Percentiles rank a stretch among this genome's conserved stretches.
Conservation (phyloP, 2,888 invertebrate species). For the Latrodectus hesperus region DNA sequence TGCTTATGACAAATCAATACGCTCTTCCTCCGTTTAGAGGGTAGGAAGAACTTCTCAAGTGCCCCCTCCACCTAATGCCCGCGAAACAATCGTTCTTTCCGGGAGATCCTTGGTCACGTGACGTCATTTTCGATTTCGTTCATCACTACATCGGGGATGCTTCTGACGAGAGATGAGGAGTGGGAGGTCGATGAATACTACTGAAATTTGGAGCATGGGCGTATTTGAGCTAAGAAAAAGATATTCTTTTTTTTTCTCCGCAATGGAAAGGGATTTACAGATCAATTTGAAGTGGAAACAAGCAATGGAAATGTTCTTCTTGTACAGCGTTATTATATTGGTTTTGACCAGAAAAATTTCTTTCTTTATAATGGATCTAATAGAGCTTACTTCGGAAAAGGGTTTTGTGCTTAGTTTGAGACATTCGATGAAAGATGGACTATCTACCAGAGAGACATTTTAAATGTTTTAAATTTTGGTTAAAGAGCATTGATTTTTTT, state of each 20-base stretch:
- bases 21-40: conserved; percentile 1
- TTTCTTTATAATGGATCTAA: background rate
- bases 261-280: conserved; percentile 4
- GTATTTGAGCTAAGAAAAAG: conserved; percentile 1
- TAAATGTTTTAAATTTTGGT: no score
- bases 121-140: conserved; percentile 62
- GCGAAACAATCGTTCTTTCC: conserved; percentile 52
- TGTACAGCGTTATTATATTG: background rate
- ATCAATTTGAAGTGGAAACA: background rate
- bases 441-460: no score
- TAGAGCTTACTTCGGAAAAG: background rate
- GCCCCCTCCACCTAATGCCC: conserved; percentile 28
- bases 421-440: no score
- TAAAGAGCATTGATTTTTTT: no score
- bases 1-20: conserved; percentile 53
- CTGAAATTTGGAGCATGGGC: conserved; percentile 28
- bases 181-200: conserved; percentile 17
- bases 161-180: conserved; percentile 8
- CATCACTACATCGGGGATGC: conserved; percentile 22
- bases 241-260: background rate
- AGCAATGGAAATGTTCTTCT: background rate
- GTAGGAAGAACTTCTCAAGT: conserved; percentile 12
- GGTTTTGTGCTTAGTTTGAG: no score
- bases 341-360: background rate
- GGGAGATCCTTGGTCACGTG: conserved; percentile 31